These are phyloP conservation scores for Homarus americanus DNA, from an alignment of 1,140 invertebrate genomes.

Conservation along the genomic window DNA sequence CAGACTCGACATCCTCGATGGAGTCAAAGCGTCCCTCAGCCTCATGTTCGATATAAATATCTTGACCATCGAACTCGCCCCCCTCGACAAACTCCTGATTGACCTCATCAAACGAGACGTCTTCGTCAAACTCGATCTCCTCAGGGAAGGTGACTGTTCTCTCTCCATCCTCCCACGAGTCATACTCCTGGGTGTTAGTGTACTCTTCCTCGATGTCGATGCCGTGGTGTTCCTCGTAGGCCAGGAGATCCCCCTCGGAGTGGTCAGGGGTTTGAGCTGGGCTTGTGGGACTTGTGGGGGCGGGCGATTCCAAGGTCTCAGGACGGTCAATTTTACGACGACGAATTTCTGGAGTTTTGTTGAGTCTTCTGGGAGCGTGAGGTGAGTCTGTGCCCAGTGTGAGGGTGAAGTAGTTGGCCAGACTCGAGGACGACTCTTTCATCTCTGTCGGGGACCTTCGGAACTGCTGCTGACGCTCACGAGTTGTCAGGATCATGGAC, in stretches of 20 bases:
- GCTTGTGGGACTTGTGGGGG: slow-evolving; percentile 35
- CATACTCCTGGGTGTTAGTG: slow-evolving; percentile 39
- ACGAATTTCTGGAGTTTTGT: slow-evolving; percentile 73
- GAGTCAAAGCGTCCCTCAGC: slow-evolving; percentile 73
- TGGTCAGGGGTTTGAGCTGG: slow-evolving; percentile 65
- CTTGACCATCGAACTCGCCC: slow-evolving; percentile 58
- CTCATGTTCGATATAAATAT: slow-evolving; percentile 63
- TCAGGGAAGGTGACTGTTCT: slow-evolving; percentile 37
- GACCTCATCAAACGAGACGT: slow-evolving; percentile 59
- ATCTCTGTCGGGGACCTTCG: slow-evolving; percentile 68
- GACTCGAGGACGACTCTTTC: slow-evolving; percentile 70
- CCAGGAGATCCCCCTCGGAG: slow-evolving; percentile 70
- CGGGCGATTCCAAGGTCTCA: slow-evolving; percentile 52
- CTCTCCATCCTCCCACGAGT: slow-evolving; percentile 63
- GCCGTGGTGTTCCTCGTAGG: slow-evolving; percentile 67
- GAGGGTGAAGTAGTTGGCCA: slow-evolving; percentile 75
- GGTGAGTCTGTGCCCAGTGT: slow-evolving; percentile 73
- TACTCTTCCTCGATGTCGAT: slow-evolving; percentile 52
- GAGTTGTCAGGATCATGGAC: slow-evolving; percentile 67
- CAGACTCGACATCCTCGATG: slow-evolving; percentile 75
- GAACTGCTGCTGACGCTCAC: slow-evolving; percentile 65
- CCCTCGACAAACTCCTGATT: slow-evolving; percentile 55
- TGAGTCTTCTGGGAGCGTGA: slow-evolving; percentile 68
- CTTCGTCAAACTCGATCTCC: slow-evolving; percentile 62
- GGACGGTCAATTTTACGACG: slow-evolving; percentile 61